These are phyloP conservation scores for Therioaphis trifolii DNA, from an alignment of 2,888 invertebrate species.

Conservation along the genomic window DNA sequence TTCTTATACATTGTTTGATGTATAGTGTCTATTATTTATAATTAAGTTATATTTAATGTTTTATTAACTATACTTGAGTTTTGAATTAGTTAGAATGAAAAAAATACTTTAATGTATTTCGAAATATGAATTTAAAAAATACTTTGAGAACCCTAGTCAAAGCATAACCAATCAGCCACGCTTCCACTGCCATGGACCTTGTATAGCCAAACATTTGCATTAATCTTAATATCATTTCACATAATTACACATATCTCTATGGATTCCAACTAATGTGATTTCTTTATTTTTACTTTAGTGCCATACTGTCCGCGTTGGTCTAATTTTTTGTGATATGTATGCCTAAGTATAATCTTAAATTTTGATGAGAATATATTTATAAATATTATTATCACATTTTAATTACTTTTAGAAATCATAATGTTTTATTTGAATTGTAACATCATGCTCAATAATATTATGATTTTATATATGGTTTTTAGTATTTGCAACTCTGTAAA, in stretches of 20 bases:
- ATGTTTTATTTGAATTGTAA: slow-evolving; percentile 18
- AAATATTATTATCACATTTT: not conserved
- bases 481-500: not conserved
- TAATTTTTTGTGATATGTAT: slow-evolving; percentile 57
- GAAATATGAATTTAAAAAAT: not conserved
- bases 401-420: slow-evolving; percentile 15
- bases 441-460: slow-evolving; percentile 27
- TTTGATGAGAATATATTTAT: slow-evolving; percentile 16
- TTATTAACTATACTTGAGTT: no score
- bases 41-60: no score
- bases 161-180: slow-evolving; percentile 56
- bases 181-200: slow-evolving; percentile 59
- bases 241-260: slow-evolving; percentile 49
- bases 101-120: no score
- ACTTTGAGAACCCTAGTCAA: slow-evolving; percentile 14
- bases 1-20: no score
- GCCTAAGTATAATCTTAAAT: slow-evolving; percentile 39
- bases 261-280: slow-evolving; percentile 19
- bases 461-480: not conserved
- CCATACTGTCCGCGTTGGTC: slow-evolving; percentile 56
- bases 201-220: slow-evolving; percentile 45
- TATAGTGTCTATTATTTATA: no score
- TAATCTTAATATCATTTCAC: slow-evolving; percentile 27
- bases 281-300: slow-evolving; percentile 44
- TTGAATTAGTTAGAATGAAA: no score